Evolutionary conservation across 2,113 vertebrate species (phyloP).

Genomic region (Ceyx margarethae): DNA sequence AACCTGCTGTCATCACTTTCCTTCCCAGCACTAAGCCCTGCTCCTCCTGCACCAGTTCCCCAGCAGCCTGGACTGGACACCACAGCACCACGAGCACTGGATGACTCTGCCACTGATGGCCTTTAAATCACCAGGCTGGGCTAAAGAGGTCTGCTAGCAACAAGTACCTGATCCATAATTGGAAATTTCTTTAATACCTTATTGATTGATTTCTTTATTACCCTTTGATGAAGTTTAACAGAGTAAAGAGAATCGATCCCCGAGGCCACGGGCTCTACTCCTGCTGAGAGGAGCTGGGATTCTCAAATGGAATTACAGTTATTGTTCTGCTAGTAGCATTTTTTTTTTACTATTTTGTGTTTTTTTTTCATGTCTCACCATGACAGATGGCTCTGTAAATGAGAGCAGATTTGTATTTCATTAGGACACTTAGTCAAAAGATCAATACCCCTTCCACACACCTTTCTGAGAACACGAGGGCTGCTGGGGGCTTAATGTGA

Average conservation of each 20-base stretch:
- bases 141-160: not conserved
- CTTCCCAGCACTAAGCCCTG: not conserved
- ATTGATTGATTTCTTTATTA: slow-evolving; percentile 4
- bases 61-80: not conserved
- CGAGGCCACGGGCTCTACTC: not conserved
- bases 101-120: not conserved
- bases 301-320: slow-evolving; percentile 42
- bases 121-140: not conserved
- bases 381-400: slow-evolving; percentile 72
- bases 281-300: slow-evolving; percentile 7
- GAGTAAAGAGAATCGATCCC: not conserved
- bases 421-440: slow-evolving; percentile 49
- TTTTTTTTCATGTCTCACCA: not conserved
- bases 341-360: not conserved
- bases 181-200: slow-evolving; percentile 35
- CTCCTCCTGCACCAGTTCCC: not conserved
- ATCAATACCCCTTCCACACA: slow-evolving; percentile 31
- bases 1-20: not conserved
- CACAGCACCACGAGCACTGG: not conserved
- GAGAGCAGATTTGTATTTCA: slow-evolving; percentile 63
- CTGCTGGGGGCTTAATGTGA: not conserved
- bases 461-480: not conserved
- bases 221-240: slow-evolving; percentile 11
- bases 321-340: slow-evolving; percentile 64
- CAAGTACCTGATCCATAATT: not conserved